A percentile compares a stretch with the other conserved stretches of the same genome.
Conservation (phyloP, 1,140 invertebrate species). For the Kradibia gibbosae region DNA sequence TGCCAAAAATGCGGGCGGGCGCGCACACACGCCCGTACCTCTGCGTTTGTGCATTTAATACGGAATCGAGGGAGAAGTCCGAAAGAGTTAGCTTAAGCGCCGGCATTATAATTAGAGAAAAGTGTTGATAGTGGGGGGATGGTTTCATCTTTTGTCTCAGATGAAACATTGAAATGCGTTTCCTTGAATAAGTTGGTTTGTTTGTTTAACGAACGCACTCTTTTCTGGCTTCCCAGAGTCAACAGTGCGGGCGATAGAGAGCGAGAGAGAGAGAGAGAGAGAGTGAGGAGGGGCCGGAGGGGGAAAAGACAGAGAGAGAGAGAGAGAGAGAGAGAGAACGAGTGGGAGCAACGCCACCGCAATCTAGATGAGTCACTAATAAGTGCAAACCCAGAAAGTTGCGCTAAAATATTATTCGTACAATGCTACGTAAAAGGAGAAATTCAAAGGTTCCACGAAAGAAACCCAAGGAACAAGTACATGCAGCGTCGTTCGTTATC, state of each 20-base stretch:
- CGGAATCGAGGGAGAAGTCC: neutral
- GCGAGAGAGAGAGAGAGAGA: no score
- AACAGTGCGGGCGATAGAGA: no score
- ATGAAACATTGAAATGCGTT: constrained; percentile 30
- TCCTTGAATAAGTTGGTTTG: constrained; percentile 35
- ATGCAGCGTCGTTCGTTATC: constrained; percentile 58
- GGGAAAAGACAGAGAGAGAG: no score
- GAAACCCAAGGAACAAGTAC: constrained; percentile 37
- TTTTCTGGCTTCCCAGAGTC: neutral
- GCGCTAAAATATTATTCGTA: constrained; percentile 36
- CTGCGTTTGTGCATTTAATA: no score
- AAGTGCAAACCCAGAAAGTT: constrained; percentile 27
- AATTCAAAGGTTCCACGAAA: constrained; percentile 35
- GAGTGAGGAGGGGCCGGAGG: no score
- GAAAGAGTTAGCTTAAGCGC: neutral
- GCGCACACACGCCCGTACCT: no score
- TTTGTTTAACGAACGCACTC: constrained; percentile 26
- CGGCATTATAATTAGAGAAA: constrained; percentile 1
- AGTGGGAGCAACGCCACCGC: neutral
- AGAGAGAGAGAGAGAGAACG: no score
- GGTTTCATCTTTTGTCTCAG: neutral
- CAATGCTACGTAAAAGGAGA: constrained; percentile 23
- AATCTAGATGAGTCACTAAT: constrained; percentile 42
- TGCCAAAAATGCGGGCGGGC: neutral
- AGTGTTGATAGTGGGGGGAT: neutral